Percentiles rank a stretch among this genome's conserved stretches.
These are phyloP conservation scores for Sesia bembeciformis DNA, from an alignment of 2,888 invertebrate genomes.

Conservation along the genomic window DNA sequence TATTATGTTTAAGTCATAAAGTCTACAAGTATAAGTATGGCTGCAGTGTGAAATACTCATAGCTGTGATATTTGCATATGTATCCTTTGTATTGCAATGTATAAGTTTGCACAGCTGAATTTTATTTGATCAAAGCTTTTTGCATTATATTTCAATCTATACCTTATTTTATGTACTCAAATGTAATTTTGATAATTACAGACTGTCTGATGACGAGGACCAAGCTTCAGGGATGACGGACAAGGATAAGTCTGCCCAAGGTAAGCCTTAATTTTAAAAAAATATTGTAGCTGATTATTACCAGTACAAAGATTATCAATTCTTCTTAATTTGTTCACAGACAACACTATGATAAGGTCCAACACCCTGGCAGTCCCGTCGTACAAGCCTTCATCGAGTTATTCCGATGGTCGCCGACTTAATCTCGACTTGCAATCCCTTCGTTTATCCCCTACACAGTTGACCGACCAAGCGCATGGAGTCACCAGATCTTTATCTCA, in stretches of 20 bases:
- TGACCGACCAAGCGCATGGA: conserved; percentile 54
- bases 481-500: conserved; percentile 78
- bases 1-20: too few relatives aligned
- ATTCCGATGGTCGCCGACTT: conserved; percentile 44
- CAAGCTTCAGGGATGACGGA: conserved; percentile 71
- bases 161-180: too few relatives aligned
- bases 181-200: conserved; percentile 11
- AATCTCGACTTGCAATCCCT: conserved; percentile 56
- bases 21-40: too few relatives aligned
- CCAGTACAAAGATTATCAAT: neutral
- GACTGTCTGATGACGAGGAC: conserved; percentile 68
- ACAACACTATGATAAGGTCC: conserved; percentile 68
- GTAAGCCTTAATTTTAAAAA: conserved; percentile 16
- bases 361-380: conserved; percentile 68
- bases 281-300: neutral
- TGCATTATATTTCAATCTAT: too few relatives aligned
- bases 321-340: conserved; percentile 28
- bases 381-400: conserved; percentile 58
- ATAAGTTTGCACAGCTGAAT: too few relatives aligned
- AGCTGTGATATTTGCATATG: too few relatives aligned
- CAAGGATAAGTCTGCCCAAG: conserved; percentile 60
- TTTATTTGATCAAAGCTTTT: too few relatives aligned
- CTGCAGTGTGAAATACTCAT: too few relatives aligned
- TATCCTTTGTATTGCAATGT: too few relatives aligned
- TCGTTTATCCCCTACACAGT: conserved; percentile 52